Base-by-base conservation (phyloP, 2,113 vertebrate species). In the Poeciliopsis prolifica region DNA sequence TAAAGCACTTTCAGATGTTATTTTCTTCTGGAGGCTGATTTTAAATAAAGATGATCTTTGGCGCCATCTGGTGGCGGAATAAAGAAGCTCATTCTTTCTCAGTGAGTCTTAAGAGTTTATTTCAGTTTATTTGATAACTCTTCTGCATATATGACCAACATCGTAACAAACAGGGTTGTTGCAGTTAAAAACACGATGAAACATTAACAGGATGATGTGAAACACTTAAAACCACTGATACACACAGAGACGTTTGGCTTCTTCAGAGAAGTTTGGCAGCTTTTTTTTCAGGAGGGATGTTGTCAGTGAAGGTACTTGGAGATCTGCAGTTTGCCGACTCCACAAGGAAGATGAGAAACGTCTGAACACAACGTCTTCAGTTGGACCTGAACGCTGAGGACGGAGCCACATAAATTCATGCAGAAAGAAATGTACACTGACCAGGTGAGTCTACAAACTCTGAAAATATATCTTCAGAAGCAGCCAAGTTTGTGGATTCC, bases 261-360 rank as follows among this genome's bases (percentile, higher is more conserved):
- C 44, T 81, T 89, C 82, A 87, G 81, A 90, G 84, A 82, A 86
- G 70, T 93, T 93, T 94, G 90, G 91, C 94, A 94, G 91, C 89
- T 70, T 90, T 76, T 65, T 80, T 89, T 87, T 81, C n/a, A 13
- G 74, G 72, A 83, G 90, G 78, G 75, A 51, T 4, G 64, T 67
- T 44, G 80, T 64, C 67, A 72, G 79, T 70, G 72, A 86, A 88
- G 84, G 86, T 86, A 74, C 63, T 74, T 29, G 13, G 75, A 70
- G 79, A 75, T 11, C 86, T 11, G 73, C 87, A 84, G 82, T 88
- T 86, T 78, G 84, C 80, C 1, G 15, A 44, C 42, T 81, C 75
- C 82, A 80, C 72, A 33, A 5, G 65, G 51, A 66, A 78, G 77
- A 71, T 61, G 79, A 71, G 82, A n/a, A 71, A 68, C 60, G 28